These are phyloP conservation scores for Agrochola circellaris DNA, from an alignment of 2,888 invertebrate genomes.

Conservation along the genomic window DNA sequence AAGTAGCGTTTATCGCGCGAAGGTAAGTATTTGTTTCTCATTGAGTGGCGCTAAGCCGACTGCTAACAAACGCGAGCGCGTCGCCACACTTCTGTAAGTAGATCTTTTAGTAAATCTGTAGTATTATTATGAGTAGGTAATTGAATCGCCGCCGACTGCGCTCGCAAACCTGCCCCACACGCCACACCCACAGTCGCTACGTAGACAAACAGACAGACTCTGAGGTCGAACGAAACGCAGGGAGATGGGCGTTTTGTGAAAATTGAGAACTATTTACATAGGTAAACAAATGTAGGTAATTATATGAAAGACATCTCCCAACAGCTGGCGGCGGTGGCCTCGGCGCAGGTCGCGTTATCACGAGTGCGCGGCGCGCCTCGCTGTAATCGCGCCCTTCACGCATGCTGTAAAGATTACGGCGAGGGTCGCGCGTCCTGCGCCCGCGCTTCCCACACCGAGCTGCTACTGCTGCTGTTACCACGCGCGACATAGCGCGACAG, in stretches of 20 bases:
- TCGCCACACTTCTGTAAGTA: background rate
- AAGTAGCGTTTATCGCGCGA: conserved; percentile 24
- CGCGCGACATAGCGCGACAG: background rate
- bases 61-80: conserved; percentile 13
- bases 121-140: background rate
- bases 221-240: background rate
- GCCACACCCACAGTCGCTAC: background rate
- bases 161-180: background rate
- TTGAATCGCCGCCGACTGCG: background rate
- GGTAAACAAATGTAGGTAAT: background rate
- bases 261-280: background rate
- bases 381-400: conserved; percentile 27
- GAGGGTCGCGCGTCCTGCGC: background rate
- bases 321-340: conserved; percentile 13
- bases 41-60: conserved; percentile 17
- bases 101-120: no score
- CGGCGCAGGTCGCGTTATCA: conserved; percentile 40
- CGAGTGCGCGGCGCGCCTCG: conserved; percentile 15
- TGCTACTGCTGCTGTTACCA: background rate
- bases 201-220: background rate
- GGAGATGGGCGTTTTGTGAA: background rate
- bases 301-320: background rate
- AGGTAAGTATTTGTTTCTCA: conserved; percentile 22
- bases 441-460: background rate
- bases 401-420: conserved; percentile 19